phyloP scores from a whole-genome alignment of 2,888 invertebrate species.

The Clepsis dumicolana region DNA sequence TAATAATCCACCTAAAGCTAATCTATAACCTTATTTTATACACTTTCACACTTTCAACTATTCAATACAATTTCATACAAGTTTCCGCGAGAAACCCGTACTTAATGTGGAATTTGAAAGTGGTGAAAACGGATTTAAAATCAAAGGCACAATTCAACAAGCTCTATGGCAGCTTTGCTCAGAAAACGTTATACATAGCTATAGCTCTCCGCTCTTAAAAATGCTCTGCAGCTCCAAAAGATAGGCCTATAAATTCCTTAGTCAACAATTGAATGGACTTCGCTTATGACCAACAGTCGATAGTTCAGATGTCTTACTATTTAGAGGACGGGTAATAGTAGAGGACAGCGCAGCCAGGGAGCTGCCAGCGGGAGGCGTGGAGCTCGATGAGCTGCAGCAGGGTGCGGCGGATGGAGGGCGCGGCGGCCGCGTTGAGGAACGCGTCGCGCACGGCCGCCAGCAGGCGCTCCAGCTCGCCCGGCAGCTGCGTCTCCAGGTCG shows the following conservation, averaged over 20 bases:
- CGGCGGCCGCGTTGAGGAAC: conserved; percentile 91
- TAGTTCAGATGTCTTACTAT: conserved; percentile 53
- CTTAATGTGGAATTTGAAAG: conserved; percentile 49
- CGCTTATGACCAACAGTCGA: conserved; percentile 10
- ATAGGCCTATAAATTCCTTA: not conserved
- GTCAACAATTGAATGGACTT: conserved; percentile 2
- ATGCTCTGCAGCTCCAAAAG: not conserved
- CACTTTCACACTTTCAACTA: conserved; percentile 51
- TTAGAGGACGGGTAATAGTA: conserved; percentile 93
- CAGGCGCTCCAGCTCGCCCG: conserved; percentile 92
- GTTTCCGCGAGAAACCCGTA: conserved; percentile 33
- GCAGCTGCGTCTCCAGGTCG: conserved; percentile 93
- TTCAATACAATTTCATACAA: conserved; percentile 41
- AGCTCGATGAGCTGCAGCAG: conserved; percentile 95
- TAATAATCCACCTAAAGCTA: conserved; percentile 76
- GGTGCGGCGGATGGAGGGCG: conserved; percentile 92
- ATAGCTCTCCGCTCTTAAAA: conserved; percentile 1
- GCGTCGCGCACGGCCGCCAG: conserved; percentile 94
- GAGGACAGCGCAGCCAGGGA: conserved; percentile 95
- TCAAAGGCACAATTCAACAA: conserved; percentile 76
- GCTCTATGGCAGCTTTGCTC: conserved; percentile 71
- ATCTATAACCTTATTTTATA: conserved; percentile 62
- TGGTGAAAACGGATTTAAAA: conserved; percentile 49
- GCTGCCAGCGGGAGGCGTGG: conserved; percentile 96
- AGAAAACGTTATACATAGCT: not conserved